Evolutionary conservation across 2,888 invertebrate species (phyloP), one percentile per base, ranked within the genome.

Genomic region (Conchocele bisecta): DNA sequence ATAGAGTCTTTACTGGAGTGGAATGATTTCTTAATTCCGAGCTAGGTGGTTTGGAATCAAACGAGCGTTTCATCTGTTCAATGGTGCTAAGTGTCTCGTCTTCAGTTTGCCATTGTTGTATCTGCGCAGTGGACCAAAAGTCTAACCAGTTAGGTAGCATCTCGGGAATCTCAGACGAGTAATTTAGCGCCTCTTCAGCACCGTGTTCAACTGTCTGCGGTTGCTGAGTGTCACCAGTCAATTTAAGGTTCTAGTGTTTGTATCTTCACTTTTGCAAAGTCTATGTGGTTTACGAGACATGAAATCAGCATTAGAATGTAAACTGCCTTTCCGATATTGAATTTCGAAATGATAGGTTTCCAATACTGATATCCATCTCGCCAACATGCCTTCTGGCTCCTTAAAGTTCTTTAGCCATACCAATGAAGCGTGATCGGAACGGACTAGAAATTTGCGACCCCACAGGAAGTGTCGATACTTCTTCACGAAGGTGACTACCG

Each of bases 371-470:
- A 20, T 9, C 46, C 46, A 46, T 3, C 46, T 3, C 3, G 46
- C 46, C 13, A 46, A 20, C 22, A 6, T 6, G 22, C 46, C 46
- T 5, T 46, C 22, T 6, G 46, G 6, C 4, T 46, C 13, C 22
- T 46, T 46, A 15, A 46, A 13, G 7, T 6, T 9, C 28, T 46
- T 46, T 3, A 46, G 4, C 46, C 46, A 46, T 11, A 42, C 20
- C 4, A 81, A 50, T 3, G 82, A 74, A 3, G 68, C 61, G 63
- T 85, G 83, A 61, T 83, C 83, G 22, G 81, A 78, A 17, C 82
- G 31, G 1, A 83, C 61, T 5, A 66, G 24, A 63, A 82, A 79
- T 9, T 64, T 5, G 39, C 59, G 39, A 9, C 77, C 79, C 37
- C 61, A 73, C 20, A 84, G 63, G 51, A 78, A 84, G 37, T 69